These are phyloP conservation scores for Lepeophtheirus salmonis DNA, from an alignment of 1,140 invertebrate species.

Conservation along the genomic window DNA sequence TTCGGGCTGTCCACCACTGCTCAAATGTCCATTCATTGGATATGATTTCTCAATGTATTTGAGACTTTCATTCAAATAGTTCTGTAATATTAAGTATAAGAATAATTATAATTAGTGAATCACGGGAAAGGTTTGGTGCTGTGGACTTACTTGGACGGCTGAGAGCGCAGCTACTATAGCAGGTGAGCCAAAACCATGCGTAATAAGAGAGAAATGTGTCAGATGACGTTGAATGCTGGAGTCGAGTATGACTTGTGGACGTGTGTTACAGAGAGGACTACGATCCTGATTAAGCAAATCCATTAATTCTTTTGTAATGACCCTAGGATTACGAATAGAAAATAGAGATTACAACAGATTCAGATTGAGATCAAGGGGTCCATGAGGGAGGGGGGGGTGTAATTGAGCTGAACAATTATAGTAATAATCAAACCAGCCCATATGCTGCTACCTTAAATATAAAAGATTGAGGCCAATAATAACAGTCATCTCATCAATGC, in stretches of 20 bases:
- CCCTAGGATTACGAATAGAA: too few species aligned
- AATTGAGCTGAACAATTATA: too few species aligned
- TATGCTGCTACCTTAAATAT: too few species aligned
- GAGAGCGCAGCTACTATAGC: slow-evolving; percentile 86
- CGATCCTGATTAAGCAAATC: slow-evolving; percentile 88
- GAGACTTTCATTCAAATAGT: slow-evolving; percentile 84
- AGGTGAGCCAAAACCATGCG: slow-evolving; percentile 88
- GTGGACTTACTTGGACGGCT: slow-evolving; percentile 69
- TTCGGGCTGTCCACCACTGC: too few species aligned
- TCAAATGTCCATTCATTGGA: slow-evolving; percentile 31
- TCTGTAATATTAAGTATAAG: slow-evolving; percentile 37
- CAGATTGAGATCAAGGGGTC: too few species aligned
- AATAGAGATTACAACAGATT: too few species aligned
- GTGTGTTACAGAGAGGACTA: slow-evolving; percentile 81
- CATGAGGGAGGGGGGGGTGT: too few species aligned
- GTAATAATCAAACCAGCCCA: too few species aligned
- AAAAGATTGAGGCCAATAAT: too few species aligned
- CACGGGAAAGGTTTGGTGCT: too few species aligned
- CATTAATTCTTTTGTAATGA: slow-evolving; percentile 91
- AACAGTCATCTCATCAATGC: too few species aligned
- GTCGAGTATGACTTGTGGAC: slow-evolving; percentile 76
- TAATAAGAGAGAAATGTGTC: slow-evolving; percentile 91
- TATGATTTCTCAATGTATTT: slow-evolving; percentile 90
- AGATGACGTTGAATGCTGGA: slow-evolving; percentile 83
- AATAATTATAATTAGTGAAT: too few species aligned